phyloP scores from a whole-genome alignment of 2,113 vertebrate species.

The Lontra canadensis region DNA sequence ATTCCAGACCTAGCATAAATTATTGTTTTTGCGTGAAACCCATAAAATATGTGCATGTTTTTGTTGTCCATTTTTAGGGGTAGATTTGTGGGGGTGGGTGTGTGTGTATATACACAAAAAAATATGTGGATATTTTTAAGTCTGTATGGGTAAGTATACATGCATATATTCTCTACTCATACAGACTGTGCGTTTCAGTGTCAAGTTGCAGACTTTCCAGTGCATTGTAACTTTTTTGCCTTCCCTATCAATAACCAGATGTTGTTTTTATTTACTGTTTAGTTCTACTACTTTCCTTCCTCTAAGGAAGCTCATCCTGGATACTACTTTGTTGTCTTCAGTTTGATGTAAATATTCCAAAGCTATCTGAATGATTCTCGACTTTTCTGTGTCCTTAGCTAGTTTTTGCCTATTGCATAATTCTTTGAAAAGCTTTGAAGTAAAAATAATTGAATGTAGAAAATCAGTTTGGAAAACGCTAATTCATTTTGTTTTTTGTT shows the following conservation, averaged over 20 bases:
- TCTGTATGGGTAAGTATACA: no score
- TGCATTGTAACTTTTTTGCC: background rate
- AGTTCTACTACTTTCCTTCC: slow-evolving; percentile 59
- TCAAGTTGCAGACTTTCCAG: slow-evolving; percentile 15
- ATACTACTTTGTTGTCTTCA: slow-evolving; percentile 50
- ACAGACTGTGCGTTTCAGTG: background rate
- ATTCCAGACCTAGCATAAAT: slow-evolving; percentile 52
- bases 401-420: slow-evolving; percentile 23
- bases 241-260: background rate
- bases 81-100: background rate
- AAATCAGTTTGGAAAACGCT: slow-evolving; percentile 29
- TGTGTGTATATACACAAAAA: background rate
- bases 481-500: background rate
- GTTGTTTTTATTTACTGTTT: slow-evolving; percentile 71
- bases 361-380: background rate
- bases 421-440: slow-evolving; percentile 14
- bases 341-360: slow-evolving; percentile 45
- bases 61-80: slow-evolving; percentile 44
- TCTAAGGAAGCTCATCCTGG: slow-evolving; percentile 54
- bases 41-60: slow-evolving; percentile 69
- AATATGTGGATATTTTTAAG: background rate
- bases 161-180: background rate
- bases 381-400: background rate
- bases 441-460: slow-evolving; percentile 47
- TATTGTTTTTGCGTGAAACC: slow-evolving; percentile 58